Percentiles rank a stretch among this genome's conserved stretches.
These are phyloP conservation scores for Patiria pectinifera DNA, from an alignment of 53 echinoderm and acorn worm genomes.

Conservation along the genomic window DNA sequence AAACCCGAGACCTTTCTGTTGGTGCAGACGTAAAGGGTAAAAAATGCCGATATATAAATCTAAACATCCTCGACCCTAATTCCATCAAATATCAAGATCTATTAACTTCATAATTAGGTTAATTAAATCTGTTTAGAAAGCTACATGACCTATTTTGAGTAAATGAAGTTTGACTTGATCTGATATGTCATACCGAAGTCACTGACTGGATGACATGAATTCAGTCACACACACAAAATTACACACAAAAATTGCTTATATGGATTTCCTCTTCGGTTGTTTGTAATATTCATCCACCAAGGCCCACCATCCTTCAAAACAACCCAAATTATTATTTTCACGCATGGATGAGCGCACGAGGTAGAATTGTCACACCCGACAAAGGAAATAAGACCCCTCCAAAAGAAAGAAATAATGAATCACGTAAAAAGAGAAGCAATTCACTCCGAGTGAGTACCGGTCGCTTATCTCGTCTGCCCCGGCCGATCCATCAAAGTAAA, in stretches of 20 bases:
- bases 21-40: no score
- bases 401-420: neutral
- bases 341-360: neutral
- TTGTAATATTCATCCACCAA: neutral
- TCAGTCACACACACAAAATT: neutral
- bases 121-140: no score
- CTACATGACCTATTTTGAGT: no score
- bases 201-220: neutral
- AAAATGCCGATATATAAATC: no score
- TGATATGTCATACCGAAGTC: no score
- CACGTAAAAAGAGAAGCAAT: constrained; percentile 17
- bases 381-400: no score
- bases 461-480: neutral
- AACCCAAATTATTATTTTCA: constrained; percentile 18
- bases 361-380: neutral
- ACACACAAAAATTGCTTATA: neutral
- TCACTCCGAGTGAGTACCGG: neutral
- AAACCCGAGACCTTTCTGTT: no score
- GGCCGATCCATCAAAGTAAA: constrained; percentile 45
- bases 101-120: no score
- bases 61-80: no score
- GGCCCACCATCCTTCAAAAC: neutral
- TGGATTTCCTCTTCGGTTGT: neutral
- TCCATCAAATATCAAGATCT: no score
- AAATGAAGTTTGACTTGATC: no score